phyloP scores from a whole-genome alignment of 2,113 vertebrate species.

The Pseudonaja textilis region DNA sequence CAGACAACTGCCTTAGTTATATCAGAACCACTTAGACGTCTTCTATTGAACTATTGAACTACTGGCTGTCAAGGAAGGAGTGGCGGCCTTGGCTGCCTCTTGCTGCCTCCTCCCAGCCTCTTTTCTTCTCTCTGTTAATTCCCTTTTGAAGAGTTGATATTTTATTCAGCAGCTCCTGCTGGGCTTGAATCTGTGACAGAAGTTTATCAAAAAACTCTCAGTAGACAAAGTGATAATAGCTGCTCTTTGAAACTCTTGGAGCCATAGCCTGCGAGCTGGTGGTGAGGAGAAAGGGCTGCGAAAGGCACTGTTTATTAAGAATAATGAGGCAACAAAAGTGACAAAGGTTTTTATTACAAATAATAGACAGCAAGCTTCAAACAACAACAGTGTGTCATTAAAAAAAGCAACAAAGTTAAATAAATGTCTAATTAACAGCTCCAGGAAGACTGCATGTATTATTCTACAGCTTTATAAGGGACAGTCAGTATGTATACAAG shows the following conservation, averaged over 20 bases:
- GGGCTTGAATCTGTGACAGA: constrained; percentile 66
- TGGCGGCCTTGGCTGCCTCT: constrained; percentile 1
- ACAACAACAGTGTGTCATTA: constrained; percentile 75
- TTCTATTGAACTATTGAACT: constrained; percentile 23
- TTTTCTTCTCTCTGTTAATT: constrained; percentile 70
- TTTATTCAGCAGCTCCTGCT: constrained; percentile 77
- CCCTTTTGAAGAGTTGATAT: constrained; percentile 75
- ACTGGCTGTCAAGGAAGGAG: constrained; percentile 18
- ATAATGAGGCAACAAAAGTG: constrained; percentile 79
- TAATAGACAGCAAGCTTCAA: constrained; percentile 79
- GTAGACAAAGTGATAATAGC: constrained; percentile 75
- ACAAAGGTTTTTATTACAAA: constrained; percentile 78
- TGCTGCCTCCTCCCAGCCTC: constrained; percentile 50
- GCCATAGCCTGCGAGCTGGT: constrained; percentile 58
- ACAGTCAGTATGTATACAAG: constrained; percentile 65
- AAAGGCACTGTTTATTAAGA: constrained; percentile 74
- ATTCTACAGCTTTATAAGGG: constrained; percentile 70
- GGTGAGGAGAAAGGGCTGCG: constrained; percentile 21
- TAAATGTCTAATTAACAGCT: constrained; percentile 80
- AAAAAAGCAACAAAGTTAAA: constrained; percentile 77
- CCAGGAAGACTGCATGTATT: constrained; percentile 77
- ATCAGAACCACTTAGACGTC: not conserved
- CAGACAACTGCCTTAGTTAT: constrained; percentile 9
- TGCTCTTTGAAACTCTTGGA: constrained; percentile 76
- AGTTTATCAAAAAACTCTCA: constrained; percentile 72